Evolutionary conservation across 2,113 vertebrate genomes (phyloP).

Genomic region (Phoenicopterus ruber): DNA sequence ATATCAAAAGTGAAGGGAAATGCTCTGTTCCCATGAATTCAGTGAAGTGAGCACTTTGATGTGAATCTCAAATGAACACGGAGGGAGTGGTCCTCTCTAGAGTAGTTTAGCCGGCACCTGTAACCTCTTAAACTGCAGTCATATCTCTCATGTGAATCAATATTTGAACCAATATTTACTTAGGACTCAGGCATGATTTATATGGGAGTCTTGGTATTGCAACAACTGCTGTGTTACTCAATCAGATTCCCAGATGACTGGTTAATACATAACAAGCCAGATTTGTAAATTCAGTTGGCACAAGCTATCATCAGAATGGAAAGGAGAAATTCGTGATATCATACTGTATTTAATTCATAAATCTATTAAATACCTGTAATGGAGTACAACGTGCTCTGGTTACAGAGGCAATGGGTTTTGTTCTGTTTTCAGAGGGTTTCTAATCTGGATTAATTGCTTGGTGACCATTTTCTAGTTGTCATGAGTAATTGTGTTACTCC

Average conservation of each 20-base stretch:
- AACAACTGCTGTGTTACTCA: slow-evolving; percentile 59
- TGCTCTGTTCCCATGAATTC: background rate
- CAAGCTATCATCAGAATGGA: background rate
- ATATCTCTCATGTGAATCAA: slow-evolving; percentile 38
- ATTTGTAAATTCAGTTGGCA: background rate
- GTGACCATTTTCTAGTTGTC: background rate
- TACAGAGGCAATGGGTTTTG: background rate
- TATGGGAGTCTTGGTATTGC: slow-evolving; percentile 47
- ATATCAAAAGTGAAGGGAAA: background rate
- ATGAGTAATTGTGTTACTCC: background rate
- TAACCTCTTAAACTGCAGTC: slow-evolving; percentile 24
- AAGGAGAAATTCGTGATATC: background rate
- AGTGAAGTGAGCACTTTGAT: background rate
- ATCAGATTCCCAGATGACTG: slow-evolving; percentile 37
- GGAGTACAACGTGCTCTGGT: fast-evolving
- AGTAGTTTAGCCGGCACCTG: background rate
- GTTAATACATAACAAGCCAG: slow-evolving; percentile 57
- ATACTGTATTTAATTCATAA: background rate
- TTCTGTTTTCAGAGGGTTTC: background rate
- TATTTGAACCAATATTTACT: slow-evolving; percentile 57
- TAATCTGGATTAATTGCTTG: background rate
- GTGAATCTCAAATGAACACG: background rate
- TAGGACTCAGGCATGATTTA: slow-evolving; percentile 34
- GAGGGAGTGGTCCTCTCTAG: background rate
- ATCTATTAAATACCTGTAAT: background rate